Evolutionary conservation across 2,888 invertebrate species (phyloP), one percentile per base, ranked within the genome.

Genomic region (Mystacides longicornis): DNA sequence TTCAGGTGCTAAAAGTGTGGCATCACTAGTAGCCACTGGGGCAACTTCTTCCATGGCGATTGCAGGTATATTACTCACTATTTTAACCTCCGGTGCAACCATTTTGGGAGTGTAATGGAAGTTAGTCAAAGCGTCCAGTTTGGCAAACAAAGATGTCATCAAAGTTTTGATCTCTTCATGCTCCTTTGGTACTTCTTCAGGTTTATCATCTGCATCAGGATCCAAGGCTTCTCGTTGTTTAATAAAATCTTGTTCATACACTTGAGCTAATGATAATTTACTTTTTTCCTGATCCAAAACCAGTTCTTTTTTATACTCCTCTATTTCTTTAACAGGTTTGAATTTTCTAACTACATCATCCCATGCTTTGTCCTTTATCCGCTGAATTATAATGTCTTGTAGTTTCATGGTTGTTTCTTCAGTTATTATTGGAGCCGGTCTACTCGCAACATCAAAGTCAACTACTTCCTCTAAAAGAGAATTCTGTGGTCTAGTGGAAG

Each of bases 11-110:
- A 97, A 74, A 33, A 94, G 70, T 1, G 86, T 79, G 2, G 89
- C 90, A 70, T 93, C 89, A 66, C 88, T 93, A 0, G 86, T 81
- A n/a, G 87, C 85, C 4, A 91, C 79, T 0, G 97, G 97, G 0
- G 94, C 93, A 5, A 96, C 94, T 72, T 99, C 98, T 71, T 99
- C 99, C 83, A 96, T 89, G 23, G 79, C 82, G 50, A 98, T 84
- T 0, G 95, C 91, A 1, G 97, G 92, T 60, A 92, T 78, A 68
- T 99, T 97, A 57, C 85, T 89, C 3, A 98, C 80, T 57, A 99
- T 87, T 72, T 89, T 91, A 1, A 95, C 77, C 65, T 98, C 97
- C 0, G 94, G 89, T 57, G 84, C 81, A 1, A 86, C 84, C 55
- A 84, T 81, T 75, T 87, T 91, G 0, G 98, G 97, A 46, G 94